phyloP scores from a whole-genome alignment of 2,888 invertebrate species.

The Anagyrus pseudococci region DNA sequence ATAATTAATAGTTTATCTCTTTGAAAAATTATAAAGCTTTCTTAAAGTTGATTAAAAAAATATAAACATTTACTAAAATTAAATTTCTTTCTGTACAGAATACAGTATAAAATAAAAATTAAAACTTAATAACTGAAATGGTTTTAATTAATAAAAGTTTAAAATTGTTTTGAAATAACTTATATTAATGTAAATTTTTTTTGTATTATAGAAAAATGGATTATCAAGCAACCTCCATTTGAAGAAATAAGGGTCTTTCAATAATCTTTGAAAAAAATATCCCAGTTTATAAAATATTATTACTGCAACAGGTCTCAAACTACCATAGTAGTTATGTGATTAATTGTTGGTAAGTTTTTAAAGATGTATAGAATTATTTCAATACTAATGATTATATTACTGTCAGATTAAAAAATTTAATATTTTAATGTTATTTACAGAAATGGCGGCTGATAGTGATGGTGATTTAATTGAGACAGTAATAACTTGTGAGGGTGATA shows the following conservation, averaged over 20 bases:
- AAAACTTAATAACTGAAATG: too few relatives aligned
- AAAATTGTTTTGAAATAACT: background rate
- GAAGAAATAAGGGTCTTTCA: constrained; percentile 55
- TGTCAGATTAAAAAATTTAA: constrained; percentile 1
- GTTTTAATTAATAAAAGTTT: background rate
- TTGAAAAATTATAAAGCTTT: too few relatives aligned
- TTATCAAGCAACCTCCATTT: constrained; percentile 49
- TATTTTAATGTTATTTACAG: constrained; percentile 49
- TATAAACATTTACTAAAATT: background rate
- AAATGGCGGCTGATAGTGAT: constrained; percentile 88
- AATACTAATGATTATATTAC: constrained; percentile 8
- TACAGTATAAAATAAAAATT: background rate
- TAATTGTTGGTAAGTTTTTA: constrained; percentile 60
- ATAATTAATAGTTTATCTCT: too few relatives aligned
- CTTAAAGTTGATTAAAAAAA: background rate
- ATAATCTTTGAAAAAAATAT: constrained; percentile 48
- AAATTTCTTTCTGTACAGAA: background rate
- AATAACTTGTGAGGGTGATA: constrained; percentile 91
- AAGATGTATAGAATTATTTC: constrained; percentile 63
- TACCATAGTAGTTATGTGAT: constrained; percentile 62
- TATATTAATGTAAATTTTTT: constrained; percentile 19
- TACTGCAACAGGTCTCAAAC: constrained; percentile 57
- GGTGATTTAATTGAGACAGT: constrained; percentile 77
- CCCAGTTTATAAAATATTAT: constrained; percentile 45
- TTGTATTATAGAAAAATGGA: constrained; percentile 48